Evolutionary conservation across 2,888 invertebrate genomes (phyloP), one percentile per base, ranked within the genome.

Genomic region (Mesorhabditis sp.): DNA sequence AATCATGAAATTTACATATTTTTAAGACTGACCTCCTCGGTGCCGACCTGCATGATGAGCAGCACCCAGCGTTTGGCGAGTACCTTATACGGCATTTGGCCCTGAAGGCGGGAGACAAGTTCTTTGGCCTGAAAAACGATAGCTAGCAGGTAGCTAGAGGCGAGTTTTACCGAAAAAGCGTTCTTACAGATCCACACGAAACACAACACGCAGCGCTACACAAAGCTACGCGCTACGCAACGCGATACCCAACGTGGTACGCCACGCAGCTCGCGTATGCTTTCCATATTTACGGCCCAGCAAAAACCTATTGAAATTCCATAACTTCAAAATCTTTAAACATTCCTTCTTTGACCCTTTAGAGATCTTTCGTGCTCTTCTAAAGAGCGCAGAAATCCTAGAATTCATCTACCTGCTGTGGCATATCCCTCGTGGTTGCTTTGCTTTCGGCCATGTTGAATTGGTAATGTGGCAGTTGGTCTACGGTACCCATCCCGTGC

Each of bases 401-500:
- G 28, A 28, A 28, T 28, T 28, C 28, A 5, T 3, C 13, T 45
- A 77, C 82, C 73, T 83, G 83, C 42, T 70, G 62, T 0, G 80
- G 80, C 62, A 83, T 73, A 66, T 80, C 75, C 43, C 81, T 80
- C 2, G 80, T 83, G 65, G 76, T 75, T 41, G 81, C 76, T 4
- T 80, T 82, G 15, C 76, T 73, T 63, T 73, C 72, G 2, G 84
- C 84, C n/a, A 84, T 81, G 68, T 83, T 83, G 67, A 79, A 82
- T 62, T 83, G 84, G 62, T 84, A 76, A 41, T 73, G 75, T 3
- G 84, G 84, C 4, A 83, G 68, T 5, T 66, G 69, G 62, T 70
- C 67, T n/a, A 68, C 70, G 4, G 74, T 70, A 5, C 84, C 84
- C 84, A 84, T 84, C 66, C 84, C 84, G 65, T 83, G 84, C 41